Conservation (phyloP, 2,888 invertebrate genomes). For the Glyphotaelius pellucidus region DNA sequence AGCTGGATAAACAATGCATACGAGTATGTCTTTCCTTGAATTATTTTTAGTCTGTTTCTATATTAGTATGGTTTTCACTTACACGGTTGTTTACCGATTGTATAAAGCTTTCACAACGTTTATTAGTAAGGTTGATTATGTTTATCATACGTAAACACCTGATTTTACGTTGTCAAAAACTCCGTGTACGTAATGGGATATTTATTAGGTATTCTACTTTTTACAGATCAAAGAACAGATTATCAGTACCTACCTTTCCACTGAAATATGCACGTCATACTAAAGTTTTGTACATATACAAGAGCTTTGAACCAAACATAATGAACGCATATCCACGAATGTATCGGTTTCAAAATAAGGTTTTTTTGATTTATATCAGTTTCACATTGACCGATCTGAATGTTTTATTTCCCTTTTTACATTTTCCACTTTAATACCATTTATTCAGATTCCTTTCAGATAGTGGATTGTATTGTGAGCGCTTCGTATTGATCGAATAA, state of each 20-base stretch:
- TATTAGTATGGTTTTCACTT: too few relatives aligned
- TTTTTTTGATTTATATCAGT: conserved; percentile 10
- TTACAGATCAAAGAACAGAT: neutral
- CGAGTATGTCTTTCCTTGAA: too few relatives aligned
- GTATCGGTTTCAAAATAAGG: neutral
- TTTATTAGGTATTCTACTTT: neutral
- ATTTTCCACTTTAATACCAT: conserved; percentile 14
- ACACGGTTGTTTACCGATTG: too few relatives aligned
- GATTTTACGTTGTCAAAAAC: neutral
- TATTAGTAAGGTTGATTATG: too few relatives aligned
- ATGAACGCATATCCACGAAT: neutral
- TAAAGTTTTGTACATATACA: too few relatives aligned
- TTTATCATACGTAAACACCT: neutral
- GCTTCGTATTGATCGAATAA: conserved; percentile 19
- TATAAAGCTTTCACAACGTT: too few relatives aligned
- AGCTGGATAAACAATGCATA: too few relatives aligned
- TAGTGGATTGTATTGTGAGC: conserved; percentile 32
- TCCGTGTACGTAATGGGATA: neutral
- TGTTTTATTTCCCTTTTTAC: neutral
- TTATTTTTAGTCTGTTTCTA: too few relatives aligned
- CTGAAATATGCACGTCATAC: too few relatives aligned
- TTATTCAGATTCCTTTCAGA: conserved; percentile 29
- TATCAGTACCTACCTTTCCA: neutral
- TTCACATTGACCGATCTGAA: conserved; percentile 14
- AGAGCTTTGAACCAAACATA: neutral